These are phyloP conservation scores for Chionodraco myersi DNA, from an alignment of 2,113 vertebrate species.

Conservation along the genomic window DNA sequence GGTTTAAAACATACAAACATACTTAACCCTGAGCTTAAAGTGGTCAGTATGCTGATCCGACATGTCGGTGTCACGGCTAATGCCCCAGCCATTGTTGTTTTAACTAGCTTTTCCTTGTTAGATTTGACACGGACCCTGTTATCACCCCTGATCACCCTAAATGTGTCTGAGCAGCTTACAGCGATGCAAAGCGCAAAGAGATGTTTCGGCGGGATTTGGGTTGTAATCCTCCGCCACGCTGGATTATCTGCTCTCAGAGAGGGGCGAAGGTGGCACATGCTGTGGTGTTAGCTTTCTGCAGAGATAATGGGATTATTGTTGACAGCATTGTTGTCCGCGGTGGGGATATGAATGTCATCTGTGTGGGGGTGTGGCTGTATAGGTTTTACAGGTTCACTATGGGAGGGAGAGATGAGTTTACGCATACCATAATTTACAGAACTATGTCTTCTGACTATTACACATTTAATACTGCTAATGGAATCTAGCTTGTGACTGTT, in stretches of 20 bases:
- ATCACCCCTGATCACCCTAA: slow-evolving; percentile 32
- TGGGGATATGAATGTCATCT: slow-evolving; percentile 48
- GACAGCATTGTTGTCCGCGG: slow-evolving; percentile 57
- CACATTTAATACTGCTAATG: background rate
- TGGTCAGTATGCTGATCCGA: slow-evolving; percentile 1
- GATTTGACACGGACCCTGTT: background rate
- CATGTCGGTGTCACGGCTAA: background rate
- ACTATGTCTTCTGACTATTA: background rate
- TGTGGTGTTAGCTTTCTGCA: slow-evolving; percentile 60
- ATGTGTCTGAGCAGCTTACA: slow-evolving; percentile 42
- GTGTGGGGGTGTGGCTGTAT: slow-evolving; percentile 7
- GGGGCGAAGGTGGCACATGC: slow-evolving; percentile 35
- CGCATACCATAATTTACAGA: background rate
- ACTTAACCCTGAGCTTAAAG: background rate
- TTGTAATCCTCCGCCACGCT: slow-evolving; percentile 69
- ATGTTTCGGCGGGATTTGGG: slow-evolving; percentile 64
- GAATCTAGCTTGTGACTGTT: slow-evolving; percentile 4
- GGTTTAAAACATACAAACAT: background rate
- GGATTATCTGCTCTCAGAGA: slow-evolving; percentile 66
- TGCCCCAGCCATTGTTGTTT: slow-evolving; percentile 3
- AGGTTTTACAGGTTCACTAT: slow-evolving; percentile 2
- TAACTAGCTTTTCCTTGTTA: slow-evolving; percentile 15
- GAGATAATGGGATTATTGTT: slow-evolving; percentile 74
- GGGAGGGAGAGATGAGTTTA: slow-evolving; percentile 1
- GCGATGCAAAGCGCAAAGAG: slow-evolving; percentile 25